These are phyloP conservation scores for Antigone vipio DNA, from an alignment of 2,113 vertebrate species.

Conservation along the genomic window DNA sequence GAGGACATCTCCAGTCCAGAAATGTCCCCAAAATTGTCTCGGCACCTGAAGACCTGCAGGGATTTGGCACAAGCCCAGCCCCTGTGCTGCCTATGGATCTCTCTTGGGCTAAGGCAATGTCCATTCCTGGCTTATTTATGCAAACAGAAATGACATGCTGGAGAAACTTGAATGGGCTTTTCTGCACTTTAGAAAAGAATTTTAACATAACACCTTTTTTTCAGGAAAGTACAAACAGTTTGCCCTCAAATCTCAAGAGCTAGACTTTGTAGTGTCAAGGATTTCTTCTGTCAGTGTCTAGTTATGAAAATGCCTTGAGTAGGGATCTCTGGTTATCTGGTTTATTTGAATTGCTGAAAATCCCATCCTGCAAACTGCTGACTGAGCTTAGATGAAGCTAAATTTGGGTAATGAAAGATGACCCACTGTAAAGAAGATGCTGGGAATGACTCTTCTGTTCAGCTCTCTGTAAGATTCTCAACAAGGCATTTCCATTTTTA, in stretches of 20 bases:
- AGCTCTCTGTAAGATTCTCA: neutral
- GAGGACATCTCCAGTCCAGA: neutral
- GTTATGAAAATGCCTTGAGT: neutral
- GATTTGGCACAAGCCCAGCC: neutral
- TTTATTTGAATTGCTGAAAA: neutral
- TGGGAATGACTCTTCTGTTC: neutral
- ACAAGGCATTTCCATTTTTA: neutral
- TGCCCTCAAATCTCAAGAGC: neutral
- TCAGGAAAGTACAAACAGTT: neutral
- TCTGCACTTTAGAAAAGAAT: neutral
- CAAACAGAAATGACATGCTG: neutral
- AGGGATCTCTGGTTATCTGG: neutral
- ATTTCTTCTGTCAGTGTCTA: neutral
- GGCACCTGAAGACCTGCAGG: neutral
- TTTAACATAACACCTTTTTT: neutral
- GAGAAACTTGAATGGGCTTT: neutral
- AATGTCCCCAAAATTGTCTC: neutral
- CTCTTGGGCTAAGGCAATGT: neutral
- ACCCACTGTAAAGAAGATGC: neutral
- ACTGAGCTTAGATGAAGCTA: neutral
- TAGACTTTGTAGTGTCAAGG: neutral
- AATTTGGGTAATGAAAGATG: slow-evolving; percentile 4
- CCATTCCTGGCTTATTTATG: neutral
- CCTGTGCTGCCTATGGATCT: neutral
- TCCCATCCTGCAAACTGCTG: neutral